Base-by-base conservation (phyloP, 2,888 invertebrate genomes). In the Agonopterix alstromeriana region DNA sequence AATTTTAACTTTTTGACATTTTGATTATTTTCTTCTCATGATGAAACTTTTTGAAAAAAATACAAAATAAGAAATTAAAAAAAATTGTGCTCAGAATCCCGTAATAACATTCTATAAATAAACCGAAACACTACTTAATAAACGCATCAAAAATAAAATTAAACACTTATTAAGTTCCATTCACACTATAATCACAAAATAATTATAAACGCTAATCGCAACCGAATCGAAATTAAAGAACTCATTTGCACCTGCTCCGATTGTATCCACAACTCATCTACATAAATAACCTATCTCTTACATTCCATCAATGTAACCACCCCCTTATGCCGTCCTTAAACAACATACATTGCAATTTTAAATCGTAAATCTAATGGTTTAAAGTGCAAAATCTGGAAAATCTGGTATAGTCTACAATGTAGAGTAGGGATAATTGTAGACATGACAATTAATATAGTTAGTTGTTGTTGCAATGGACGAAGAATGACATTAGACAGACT, bases 121-220 rank as follows among this genome's bases (percentile, higher is more conserved):
- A n/a, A n/a, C n/a, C n/a, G n/a, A n/a, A n/a, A n/a, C n/a, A n/a
- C n/a, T n/a, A n/a, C n/a, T n/a, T n/a, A n/a, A n/a, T n/a, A n/a
- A n/a, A n/a, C n/a, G n/a, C 17, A 17, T 4, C 17, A 36, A 36
- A 36, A 3, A 36, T 36, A 36, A 1, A 36, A 36, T 10, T 38
- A n/a, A n/a, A 38, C n/a, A 5, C 38, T 38, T 38, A 38, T 38
- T n/a, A 38, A 38, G n/a, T 38, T 38, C n/a, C 9, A 38, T 38
- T 38, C n/a, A 38, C 38, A 38, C n/a, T 38, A 38, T n/a, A n/a
- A 38, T 38, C 38, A 38, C 4, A 10, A 45, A 36, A 11, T 36
- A 10, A 38, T 11, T 9, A 42, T 42, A 42, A 27, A 12, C 12
- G 44, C 60, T 58, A 55, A 61, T 40, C 40, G 46, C 27, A 17